A percentile compares a stretch with the other conserved stretches of the same genome.
These are phyloP conservation scores for Phalanger gymnotis DNA, from an alignment of 2,797 vertebrate genomes.

Conservation along the genomic window DNA sequence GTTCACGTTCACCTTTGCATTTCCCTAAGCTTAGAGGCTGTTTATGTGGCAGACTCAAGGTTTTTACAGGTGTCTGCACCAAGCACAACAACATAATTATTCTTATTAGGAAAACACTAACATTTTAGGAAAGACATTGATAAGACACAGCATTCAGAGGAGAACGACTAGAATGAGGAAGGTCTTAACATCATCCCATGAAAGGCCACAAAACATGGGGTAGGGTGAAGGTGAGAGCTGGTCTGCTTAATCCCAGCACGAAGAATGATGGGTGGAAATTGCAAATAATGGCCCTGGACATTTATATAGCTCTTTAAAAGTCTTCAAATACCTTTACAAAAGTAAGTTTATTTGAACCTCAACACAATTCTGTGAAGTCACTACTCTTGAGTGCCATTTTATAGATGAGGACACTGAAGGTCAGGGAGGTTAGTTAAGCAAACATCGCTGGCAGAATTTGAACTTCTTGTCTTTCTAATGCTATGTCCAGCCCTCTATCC, in stretches of 20 bases:
- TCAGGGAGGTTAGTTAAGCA: not conserved
- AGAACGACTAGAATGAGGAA: not conserved
- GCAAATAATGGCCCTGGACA: not conserved
- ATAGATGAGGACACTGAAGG: not conserved
- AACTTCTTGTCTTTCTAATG: not conserved
- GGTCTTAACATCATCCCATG: not conserved
- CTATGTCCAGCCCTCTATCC: not conserved
- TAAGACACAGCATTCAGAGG: not conserved
- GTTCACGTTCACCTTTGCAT: not conserved
- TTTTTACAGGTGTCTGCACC: not conserved
- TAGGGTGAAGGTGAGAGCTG: not conserved
- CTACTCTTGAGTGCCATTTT: not conserved
- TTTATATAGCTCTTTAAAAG: not conserved
- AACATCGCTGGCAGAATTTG: not conserved
- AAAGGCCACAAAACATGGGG: not conserved
- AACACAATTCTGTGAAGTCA: not conserved
- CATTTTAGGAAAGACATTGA: not conserved
- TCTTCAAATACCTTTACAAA: not conserved
- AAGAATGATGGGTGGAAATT: not conserved
- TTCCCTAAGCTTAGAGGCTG: slow-evolving; percentile 20
- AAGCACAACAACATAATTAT: not conserved
- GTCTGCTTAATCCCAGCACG: not conserved
- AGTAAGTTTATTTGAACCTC: not conserved
- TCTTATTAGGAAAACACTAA: not conserved
- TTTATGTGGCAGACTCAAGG: slow-evolving; percentile 13